These are phyloP conservation scores for Rhinichthys osculus DNA, from an alignment of 2,797 vertebrate genomes.

Conservation along the genomic window DNA sequence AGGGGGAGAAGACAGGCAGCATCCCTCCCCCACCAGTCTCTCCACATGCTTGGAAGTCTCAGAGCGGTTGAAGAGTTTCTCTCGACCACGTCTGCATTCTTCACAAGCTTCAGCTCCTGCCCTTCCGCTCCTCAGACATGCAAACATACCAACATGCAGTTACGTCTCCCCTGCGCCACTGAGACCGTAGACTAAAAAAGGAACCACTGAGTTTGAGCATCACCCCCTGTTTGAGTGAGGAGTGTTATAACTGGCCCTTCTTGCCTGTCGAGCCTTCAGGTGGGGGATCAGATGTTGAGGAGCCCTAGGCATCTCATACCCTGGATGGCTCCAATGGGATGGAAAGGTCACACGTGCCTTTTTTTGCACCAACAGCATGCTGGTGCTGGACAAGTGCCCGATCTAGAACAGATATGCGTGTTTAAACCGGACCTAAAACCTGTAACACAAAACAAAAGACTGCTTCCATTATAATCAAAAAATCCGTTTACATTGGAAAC, in stretches of 20 bases:
- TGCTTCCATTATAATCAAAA: not conserved
- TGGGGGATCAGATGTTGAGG: slow-evolving; percentile 36
- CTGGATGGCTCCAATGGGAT: slow-evolving; percentile 46
- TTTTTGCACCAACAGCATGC: not conserved
- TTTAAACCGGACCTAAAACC: slow-evolving; percentile 13
- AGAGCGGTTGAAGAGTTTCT: slow-evolving; percentile 22
- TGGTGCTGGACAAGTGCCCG: not conserved
- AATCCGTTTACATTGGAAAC: not conserved
- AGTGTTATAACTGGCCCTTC: slow-evolving; percentile 42
- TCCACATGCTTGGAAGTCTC: slow-evolving; percentile 48
- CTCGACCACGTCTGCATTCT: slow-evolving; percentile 41
- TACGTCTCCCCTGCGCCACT: not conserved
- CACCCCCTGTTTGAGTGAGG: not conserved
- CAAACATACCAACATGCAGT: not conserved
- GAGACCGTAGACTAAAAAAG: slow-evolving; percentile 2
- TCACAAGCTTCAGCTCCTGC: not conserved
- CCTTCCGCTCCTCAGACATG: slow-evolving; percentile 8
- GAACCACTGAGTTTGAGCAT: not conserved
- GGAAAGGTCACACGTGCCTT: slow-evolving; percentile 57
- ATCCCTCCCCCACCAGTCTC: not conserved
- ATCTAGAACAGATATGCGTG: not conserved
- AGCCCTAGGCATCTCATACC: slow-evolving; percentile 49
- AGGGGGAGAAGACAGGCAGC: slow-evolving; percentile 3
- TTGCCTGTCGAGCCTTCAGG: slow-evolving; percentile 23
- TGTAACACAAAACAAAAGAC: slow-evolving; percentile 4